Conservation (phyloP, 2,888 invertebrate genomes). For the Coleophora flavipennella region DNA sequence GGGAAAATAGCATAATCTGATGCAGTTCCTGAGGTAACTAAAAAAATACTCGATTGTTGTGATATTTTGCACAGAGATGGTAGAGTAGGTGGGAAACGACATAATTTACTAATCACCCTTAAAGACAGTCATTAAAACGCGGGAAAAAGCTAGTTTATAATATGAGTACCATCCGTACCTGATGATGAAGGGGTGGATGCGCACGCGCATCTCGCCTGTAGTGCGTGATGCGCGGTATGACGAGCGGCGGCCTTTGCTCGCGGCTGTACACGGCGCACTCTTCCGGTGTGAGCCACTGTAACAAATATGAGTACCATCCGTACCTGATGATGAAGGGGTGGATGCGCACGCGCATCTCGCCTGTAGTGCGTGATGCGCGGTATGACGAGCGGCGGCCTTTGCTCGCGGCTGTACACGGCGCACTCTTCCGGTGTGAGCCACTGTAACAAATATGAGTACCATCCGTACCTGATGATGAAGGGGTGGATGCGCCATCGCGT, state of each 20-base stretch:
- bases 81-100: too few relatives aligned
- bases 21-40: too few relatives aligned
- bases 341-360: conserved; percentile 20
- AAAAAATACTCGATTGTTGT: too few relatives aligned
- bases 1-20: too few relatives aligned
- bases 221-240: conserved; percentile 64
- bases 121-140: too few relatives aligned
- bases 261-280: conserved; percentile 59
- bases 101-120: too few relatives aligned
- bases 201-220: conserved; percentile 34
- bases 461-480: too few relatives aligned
- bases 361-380: conserved; percentile 62
- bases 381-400: conserved; percentile 61
- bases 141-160: too few relatives aligned
- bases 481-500: conserved; percentile 14
- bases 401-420: conserved; percentile 54
- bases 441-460: conserved; percentile 57
- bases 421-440: conserved; percentile 69
- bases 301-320: too few relatives aligned
- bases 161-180: too few relatives aligned
- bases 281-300: conserved; percentile 67
- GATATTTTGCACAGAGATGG: too few relatives aligned
- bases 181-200: conserved; percentile 1
- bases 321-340: conserved; percentile 1
- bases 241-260: conserved; percentile 59